These are phyloP conservation scores for Acanthurus leucopareius DNA, from an alignment of 2,797 vertebrate genomes.

Conservation along the genomic window DNA sequence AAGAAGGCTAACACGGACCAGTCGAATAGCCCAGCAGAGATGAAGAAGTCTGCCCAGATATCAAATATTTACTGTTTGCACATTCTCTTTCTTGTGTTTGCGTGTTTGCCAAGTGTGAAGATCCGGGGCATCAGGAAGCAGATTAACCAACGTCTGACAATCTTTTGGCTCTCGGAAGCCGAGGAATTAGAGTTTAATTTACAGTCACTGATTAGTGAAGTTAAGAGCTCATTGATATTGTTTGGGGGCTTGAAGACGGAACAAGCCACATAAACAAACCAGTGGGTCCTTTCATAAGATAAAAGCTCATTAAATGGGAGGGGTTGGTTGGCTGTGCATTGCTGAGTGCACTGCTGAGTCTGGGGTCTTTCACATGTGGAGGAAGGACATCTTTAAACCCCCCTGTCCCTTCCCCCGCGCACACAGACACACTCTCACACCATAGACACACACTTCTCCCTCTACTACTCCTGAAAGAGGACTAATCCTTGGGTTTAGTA, in stretches of 20 bases:
- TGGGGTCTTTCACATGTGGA: slow-evolving; percentile 70
- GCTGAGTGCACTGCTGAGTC: slow-evolving; percentile 65
- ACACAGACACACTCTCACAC: slow-evolving; percentile 1
- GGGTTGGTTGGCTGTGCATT: slow-evolving; percentile 52
- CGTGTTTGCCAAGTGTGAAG: slow-evolving; percentile 11
- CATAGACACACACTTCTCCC: slow-evolving; percentile 39
- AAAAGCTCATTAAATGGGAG: slow-evolving; percentile 54
- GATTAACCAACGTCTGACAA: slow-evolving; percentile 43
- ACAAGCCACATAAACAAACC: slow-evolving; percentile 49
- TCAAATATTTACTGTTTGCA: slow-evolving; percentile 72
- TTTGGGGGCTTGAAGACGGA: slow-evolving; percentile 35
- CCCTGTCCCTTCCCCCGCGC: background rate
- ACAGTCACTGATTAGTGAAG: slow-evolving; percentile 39
- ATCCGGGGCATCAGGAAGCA: slow-evolving; percentile 45
- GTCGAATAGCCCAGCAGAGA: slow-evolving; percentile 24
- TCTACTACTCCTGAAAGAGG: slow-evolving; percentile 41
- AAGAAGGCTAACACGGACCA: slow-evolving; percentile 62
- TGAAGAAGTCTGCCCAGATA: slow-evolving; percentile 41
- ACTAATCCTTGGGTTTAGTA: slow-evolving; percentile 47
- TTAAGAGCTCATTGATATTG: slow-evolving; percentile 19
- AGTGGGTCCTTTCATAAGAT: slow-evolving; percentile 45
- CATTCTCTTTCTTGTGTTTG: slow-evolving; percentile 57
- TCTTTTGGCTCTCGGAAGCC: slow-evolving; percentile 27
- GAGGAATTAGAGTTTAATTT: slow-evolving; percentile 49
- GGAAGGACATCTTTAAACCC: slow-evolving; percentile 50